These are phyloP conservation scores for Sclerurus mexicanus DNA, from an alignment of 2,113 vertebrate species.

Conservation along the genomic window DNA sequence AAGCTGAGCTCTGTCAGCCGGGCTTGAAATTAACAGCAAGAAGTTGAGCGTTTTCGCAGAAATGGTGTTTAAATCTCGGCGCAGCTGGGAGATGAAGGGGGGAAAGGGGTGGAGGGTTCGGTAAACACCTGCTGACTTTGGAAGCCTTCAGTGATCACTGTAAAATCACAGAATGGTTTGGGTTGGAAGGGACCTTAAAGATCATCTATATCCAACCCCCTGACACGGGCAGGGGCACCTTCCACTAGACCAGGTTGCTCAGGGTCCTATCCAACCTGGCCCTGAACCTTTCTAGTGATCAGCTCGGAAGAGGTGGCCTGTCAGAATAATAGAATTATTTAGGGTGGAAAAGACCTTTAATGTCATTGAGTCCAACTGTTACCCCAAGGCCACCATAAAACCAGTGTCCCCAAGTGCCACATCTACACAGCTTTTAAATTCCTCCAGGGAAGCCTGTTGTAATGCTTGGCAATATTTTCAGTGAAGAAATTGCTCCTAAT, in stretches of 20 bases:
- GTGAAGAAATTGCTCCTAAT: neutral
- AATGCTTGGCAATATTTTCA: neutral
- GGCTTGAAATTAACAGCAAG: slow-evolving; percentile 54
- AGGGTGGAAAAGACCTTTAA: neutral
- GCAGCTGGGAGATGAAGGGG: neutral
- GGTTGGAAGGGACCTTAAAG: neutral
- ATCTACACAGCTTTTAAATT: neutral
- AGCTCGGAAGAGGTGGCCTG: neutral
- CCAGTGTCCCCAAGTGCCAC: neutral
- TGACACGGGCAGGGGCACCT: neutral
- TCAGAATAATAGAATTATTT: neutral
- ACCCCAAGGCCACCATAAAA: too few species aligned
- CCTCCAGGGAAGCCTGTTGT: neutral
- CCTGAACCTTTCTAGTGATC: too few species aligned
- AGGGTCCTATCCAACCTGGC: accelerated
- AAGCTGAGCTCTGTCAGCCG: slow-evolving; percentile 55
- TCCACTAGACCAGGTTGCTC: neutral
- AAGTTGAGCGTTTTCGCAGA: neutral
- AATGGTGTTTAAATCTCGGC: neutral
- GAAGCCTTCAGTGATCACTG: accelerated
- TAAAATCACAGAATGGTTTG: neutral
- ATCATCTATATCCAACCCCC: accelerated
- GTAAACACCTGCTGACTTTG: neutral
- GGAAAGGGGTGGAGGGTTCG: neutral
- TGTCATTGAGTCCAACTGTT: neutral